phyloP scores from a whole-genome alignment of 2,888 invertebrate species.

The Rotaria magnacalcarata region DNA sequence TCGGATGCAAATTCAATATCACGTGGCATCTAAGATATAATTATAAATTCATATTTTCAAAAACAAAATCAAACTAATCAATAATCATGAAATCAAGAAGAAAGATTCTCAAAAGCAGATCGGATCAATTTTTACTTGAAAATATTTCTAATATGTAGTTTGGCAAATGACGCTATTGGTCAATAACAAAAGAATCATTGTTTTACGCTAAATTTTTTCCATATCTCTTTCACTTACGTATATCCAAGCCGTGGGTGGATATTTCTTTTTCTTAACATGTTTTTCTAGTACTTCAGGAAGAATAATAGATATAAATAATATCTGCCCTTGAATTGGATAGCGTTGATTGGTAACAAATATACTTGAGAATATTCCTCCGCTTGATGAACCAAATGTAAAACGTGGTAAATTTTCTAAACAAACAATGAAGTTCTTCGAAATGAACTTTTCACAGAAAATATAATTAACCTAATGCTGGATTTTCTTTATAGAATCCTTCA shows the following conservation, averaged over 20 bases:
- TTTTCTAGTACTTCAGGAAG: not conserved
- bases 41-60: not conserved
- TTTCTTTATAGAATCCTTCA: conserved; percentile 1
- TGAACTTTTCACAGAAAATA: not conserved
- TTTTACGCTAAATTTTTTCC: no score
- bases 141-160: no score
- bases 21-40: not conserved
- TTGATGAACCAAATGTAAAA: conserved; percentile 21
- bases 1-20: conserved; percentile 18
- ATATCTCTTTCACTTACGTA: not conserved
- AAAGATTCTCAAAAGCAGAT: no score
- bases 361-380: not conserved
- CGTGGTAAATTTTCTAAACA: not conserved
- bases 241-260: conserved; percentile 8
- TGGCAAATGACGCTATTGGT: no score
- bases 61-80: no score
- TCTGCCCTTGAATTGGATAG: not conserved
- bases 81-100: no score
- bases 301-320: not conserved
- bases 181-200: no score
- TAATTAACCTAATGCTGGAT: not conserved
- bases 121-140: no score
- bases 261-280: not conserved
- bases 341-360: not conserved
- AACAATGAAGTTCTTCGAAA: not conserved